phyloP scores from a whole-genome alignment of 2,113 vertebrate genomes.

The Platysternon megacephalum region DNA sequence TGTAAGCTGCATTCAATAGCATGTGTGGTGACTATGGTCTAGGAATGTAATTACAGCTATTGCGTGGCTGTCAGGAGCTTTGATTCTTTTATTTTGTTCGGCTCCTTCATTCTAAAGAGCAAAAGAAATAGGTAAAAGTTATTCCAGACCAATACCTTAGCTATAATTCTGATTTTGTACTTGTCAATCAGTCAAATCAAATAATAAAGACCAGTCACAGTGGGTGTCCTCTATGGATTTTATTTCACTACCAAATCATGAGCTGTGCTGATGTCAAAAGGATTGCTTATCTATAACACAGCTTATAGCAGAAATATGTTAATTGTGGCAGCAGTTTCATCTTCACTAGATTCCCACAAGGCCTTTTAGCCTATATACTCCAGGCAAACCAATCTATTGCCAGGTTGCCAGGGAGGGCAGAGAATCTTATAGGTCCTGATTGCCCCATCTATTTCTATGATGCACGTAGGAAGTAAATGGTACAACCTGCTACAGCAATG shows the following conservation, averaged over 20 bases:
- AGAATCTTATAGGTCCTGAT: not conserved
- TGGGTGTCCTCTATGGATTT: not conserved
- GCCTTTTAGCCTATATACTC: not conserved
- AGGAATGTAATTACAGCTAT: not conserved
- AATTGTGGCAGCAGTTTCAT: not conserved
- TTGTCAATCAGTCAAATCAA: not conserved
- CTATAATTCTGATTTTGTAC: not conserved
- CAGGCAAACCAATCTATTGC: fast-evolving
- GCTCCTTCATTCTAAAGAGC: not conserved
- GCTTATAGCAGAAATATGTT: not conserved
- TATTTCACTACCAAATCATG: not conserved
- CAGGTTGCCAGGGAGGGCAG: not conserved
- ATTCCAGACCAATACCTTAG: not conserved
- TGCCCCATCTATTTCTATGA: not conserved
- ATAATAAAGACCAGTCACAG: not conserved
- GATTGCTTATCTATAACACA: not conserved
- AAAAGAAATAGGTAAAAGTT: not conserved
- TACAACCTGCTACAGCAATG: not conserved
- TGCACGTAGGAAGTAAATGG: not conserved
- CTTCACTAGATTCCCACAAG: not conserved
- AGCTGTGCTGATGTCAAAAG: not conserved
- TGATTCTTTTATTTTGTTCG: not conserved
- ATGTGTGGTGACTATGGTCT: not conserved
- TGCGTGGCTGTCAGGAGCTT: not conserved
- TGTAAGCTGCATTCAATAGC: not conserved